These are phyloP conservation scores for Egretta garzetta DNA, from an alignment of 2,113 vertebrate genomes.

Conservation along the genomic window DNA sequence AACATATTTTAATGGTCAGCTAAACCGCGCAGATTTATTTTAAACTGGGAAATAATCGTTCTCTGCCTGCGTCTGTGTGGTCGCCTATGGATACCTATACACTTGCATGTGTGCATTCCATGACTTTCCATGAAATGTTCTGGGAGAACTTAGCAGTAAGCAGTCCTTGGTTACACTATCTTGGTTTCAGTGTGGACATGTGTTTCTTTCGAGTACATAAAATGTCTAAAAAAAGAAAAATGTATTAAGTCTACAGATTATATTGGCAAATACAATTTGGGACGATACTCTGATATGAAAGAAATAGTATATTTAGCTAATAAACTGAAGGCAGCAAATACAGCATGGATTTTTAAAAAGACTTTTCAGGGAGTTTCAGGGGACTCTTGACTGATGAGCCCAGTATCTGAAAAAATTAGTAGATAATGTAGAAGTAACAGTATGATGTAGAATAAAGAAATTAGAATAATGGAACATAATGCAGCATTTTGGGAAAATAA, in stretches of 20 bases:
- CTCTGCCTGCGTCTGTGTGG: neutral
- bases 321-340: neutral
- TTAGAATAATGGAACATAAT: neutral
- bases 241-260: neutral
- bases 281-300: neutral
- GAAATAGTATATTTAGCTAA: neutral
- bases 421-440: neutral
- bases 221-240: neutral
- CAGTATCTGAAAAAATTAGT: neutral
- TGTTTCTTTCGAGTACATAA: neutral
- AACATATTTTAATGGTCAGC: neutral
- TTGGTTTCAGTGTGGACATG: neutral
- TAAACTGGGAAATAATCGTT: neutral
- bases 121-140: neutral
- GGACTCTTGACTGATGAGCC: neutral
- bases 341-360: neutral
- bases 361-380: neutral
- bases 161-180: neutral
- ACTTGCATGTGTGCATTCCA: rapidly evolving
- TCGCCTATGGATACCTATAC: neutral
- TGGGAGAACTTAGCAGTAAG: neutral
- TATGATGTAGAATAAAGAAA: neutral
- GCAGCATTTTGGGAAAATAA: neutral
- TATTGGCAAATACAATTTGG: neutral
- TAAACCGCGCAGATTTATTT: neutral